Percentiles rank a stretch among this genome's conserved stretches.
These are phyloP conservation scores for Trichomycterus rosablanca DNA, from an alignment of 2,113 vertebrate genomes.

Conservation along the genomic window DNA sequence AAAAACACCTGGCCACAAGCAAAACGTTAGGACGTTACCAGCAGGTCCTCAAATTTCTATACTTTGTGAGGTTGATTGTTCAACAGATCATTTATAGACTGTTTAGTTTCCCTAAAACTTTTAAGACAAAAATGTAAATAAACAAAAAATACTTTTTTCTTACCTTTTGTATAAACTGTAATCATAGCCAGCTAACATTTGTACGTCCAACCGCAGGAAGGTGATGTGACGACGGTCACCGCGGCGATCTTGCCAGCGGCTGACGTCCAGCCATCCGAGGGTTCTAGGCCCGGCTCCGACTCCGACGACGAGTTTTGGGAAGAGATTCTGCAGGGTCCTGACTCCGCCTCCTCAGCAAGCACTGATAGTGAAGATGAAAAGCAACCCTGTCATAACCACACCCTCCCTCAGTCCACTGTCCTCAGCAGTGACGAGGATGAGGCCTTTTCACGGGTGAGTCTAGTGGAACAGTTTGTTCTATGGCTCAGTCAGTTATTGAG, in stretches of 20 bases:
- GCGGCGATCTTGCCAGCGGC: slow-evolving; percentile 46
- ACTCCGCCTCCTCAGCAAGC: slow-evolving; percentile 81
- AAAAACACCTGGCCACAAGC: no score
- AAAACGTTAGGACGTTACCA: no score
- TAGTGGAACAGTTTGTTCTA: no score
- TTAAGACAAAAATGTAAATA: no score
- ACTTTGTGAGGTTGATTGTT: no score
- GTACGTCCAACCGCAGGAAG: slow-evolving; percentile 42
- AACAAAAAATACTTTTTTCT: no score
- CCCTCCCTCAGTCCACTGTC: slow-evolving; percentile 50
- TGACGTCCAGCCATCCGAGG: slow-evolving; percentile 69
- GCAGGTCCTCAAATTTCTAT: no score
- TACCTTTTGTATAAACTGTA: no score
- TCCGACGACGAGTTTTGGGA: slow-evolving; percentile 95
- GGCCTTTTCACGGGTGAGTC: slow-evolving; percentile 78
- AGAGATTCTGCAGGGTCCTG: slow-evolving; percentile 85
- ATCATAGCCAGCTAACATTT: background rate
- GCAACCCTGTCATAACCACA: slow-evolving; percentile 46
- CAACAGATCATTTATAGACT: no score
- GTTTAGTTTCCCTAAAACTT: no score
- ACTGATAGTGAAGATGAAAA: slow-evolving; percentile 79
- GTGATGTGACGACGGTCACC: background rate
- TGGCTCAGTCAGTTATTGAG: no score
- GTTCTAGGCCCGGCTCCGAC: slow-evolving; percentile 82
- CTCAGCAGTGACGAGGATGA: slow-evolving; percentile 77